Conservation (phyloP, 2,797 vertebrate genomes). For the Rachycentron canadum region DNA sequence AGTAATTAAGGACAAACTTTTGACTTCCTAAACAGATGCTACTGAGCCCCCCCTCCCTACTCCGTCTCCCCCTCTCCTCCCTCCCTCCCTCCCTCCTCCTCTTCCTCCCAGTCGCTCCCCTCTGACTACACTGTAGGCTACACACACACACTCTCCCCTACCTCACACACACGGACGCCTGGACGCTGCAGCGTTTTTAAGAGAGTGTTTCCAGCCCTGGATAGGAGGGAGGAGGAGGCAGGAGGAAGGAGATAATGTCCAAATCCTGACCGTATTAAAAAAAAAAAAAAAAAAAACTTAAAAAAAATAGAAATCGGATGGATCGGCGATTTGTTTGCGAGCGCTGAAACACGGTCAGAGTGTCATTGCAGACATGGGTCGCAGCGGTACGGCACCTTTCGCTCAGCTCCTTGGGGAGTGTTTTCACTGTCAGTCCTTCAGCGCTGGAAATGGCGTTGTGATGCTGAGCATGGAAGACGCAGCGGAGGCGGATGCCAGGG, state of each 20-base stretch:
- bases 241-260: slow-evolving; percentile 79
- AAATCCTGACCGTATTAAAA: slow-evolving; percentile 73
- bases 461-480: slow-evolving; percentile 88
- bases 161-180: slow-evolving; percentile 83
- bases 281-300: background rate
- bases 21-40: slow-evolving; percentile 60
- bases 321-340: slow-evolving; percentile 75
- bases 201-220: slow-evolving; percentile 79
- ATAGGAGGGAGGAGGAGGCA: slow-evolving; percentile 41
- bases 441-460: slow-evolving; percentile 89
- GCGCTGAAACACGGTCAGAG: slow-evolving; percentile 83
- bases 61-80: slow-evolving; percentile 9
- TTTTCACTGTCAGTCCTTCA: slow-evolving; percentile 85
- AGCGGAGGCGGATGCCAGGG: slow-evolving; percentile 91
- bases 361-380: slow-evolving; percentile 86
- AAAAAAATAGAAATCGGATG: slow-evolving; percentile 63
- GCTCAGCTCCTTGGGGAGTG: slow-evolving; percentile 84
- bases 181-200: slow-evolving; percentile 86
- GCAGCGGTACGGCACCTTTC: slow-evolving; percentile 84
- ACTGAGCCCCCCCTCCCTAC: background rate
- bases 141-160: slow-evolving; percentile 72
- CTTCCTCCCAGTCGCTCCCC: slow-evolving; percentile 60
- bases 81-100: slow-evolving; percentile 29
- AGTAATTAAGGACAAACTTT: slow-evolving; percentile 59
- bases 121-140: slow-evolving; percentile 73